These are phyloP conservation scores for Maniola hyperantus DNA, from an alignment of 2,888 invertebrate species.

Conservation along the genomic window DNA sequence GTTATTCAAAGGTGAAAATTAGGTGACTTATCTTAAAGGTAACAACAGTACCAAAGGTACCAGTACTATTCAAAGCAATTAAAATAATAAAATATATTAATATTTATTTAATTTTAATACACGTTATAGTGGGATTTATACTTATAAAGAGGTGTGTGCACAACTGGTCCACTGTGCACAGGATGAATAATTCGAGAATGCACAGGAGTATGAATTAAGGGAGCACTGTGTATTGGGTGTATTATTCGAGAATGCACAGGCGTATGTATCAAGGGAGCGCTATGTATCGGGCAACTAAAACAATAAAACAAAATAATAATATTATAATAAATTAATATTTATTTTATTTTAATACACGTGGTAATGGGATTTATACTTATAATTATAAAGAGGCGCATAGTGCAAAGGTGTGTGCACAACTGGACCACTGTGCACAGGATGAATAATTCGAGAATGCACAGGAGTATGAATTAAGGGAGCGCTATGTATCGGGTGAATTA, in stretches of 20 bases:
- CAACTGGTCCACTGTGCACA: slow-evolving; percentile 49
- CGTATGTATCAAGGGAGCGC: slow-evolving; percentile 46
- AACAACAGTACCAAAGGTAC: too few relatives aligned
- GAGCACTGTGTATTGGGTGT: slow-evolving; percentile 27
- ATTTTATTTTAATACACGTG: slow-evolving; percentile 40
- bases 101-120: slow-evolving; percentile 7
- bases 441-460: slow-evolving; percentile 26
- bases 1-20: too few relatives aligned
- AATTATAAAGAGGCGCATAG: slow-evolving; percentile 51
- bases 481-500: slow-evolving; percentile 22
- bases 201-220: slow-evolving; percentile 49
- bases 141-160: slow-evolving; percentile 50
- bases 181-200: slow-evolving; percentile 13
- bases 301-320: slow-evolving; percentile 3
- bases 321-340: neutral
- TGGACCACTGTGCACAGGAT: slow-evolving; percentile 45
- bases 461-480: slow-evolving; percentile 48
- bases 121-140: slow-evolving; percentile 55
- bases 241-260: slow-evolving; percentile 35
- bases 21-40: too few relatives aligned
- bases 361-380: slow-evolving; percentile 54
- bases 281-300: slow-evolving; percentile 17
- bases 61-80: too few relatives aligned
- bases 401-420: slow-evolving; percentile 50
- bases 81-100: too few relatives aligned